Evolutionary conservation across 2,113 vertebrate genomes (phyloP).

Genomic region (Chaetodon auriga): DNA sequence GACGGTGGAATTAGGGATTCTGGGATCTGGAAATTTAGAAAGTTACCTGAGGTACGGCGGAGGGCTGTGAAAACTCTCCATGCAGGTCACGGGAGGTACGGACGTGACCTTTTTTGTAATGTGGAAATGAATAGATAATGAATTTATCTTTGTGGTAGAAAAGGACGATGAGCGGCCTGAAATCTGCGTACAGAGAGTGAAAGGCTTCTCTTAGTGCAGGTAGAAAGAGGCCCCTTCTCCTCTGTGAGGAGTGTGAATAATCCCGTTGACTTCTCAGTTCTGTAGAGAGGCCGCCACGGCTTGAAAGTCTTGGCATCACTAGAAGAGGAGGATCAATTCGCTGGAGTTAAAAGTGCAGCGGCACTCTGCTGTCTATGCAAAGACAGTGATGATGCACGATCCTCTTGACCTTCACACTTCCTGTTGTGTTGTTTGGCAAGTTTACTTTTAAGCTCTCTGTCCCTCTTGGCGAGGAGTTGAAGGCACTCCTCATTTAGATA

Average conservation of each 20-base stretch:
- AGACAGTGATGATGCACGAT: constrained; percentile 70
- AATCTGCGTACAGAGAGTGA: constrained; percentile 4
- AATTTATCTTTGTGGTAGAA: constrained; percentile 16
- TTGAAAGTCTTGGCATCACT: constrained; percentile 74
- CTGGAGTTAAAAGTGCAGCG: constrained; percentile 74
- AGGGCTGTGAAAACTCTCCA: not conserved
- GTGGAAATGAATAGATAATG: constrained; percentile 1
- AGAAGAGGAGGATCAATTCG: constrained; percentile 74
- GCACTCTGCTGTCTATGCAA: constrained; percentile 76
- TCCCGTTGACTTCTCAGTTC: constrained; percentile 62
- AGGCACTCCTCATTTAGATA: constrained; percentile 26
- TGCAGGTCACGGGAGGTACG: not conserved
- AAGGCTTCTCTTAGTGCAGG: constrained; percentile 44
- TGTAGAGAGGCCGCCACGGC: constrained; percentile 41
- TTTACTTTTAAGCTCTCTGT: constrained; percentile 70
- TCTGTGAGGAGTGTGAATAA: constrained; percentile 60
- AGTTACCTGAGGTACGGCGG: constrained; percentile 10
- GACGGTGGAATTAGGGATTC: constrained; percentile 10
- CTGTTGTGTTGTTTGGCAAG: constrained; percentile 74
- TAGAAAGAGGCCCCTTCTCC: constrained; percentile 30
- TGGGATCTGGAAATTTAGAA: not conserved
- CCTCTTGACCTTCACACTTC: constrained; percentile 78
- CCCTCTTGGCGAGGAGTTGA: constrained; percentile 27
- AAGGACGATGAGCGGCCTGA: not conserved
- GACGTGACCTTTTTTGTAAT: not conserved